Base-by-base conservation (phyloP, 2,888 invertebrate genomes). In the Heliothis peltigera region DNA sequence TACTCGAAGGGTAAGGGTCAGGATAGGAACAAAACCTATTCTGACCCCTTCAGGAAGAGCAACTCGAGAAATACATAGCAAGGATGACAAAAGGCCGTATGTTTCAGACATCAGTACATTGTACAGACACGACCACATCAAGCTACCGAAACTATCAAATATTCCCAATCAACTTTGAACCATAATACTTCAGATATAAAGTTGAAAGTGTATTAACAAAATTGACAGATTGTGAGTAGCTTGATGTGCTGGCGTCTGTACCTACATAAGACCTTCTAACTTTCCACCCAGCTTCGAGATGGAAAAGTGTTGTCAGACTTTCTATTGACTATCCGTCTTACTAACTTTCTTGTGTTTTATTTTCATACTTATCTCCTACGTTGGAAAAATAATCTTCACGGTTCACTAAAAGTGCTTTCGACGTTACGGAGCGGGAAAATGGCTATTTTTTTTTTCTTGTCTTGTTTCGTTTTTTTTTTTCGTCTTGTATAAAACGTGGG, bases 271-370 rank as follows among this genome's bases (percentile, higher is more conserved):
- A 39, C 39, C 15, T 39, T 39, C 15, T n/a, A n/a, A 39, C 39
- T 39, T 39, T 39, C 39, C 25, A 25, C 25, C 25, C 39, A 39
- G 39, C 39, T 39, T n/a, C 39, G n/a, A 39, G 39, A 39, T 39
- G 39, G 39, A 39, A 39, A 39, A 39, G 39, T n/a, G 39, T 6
- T 39, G 39, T 39, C 39, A 4, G 39, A 39, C 39, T 39, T 39
- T 39, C 39, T 39, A 39, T n/a, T 32, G 89, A 85, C 69, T 77
- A 66, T 69, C 70, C 66, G 69, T 74, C 66, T 69, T 57, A 42
- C 54, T 62, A 65, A 66, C 72, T 76, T 77, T 77, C 74, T 70
- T 76, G 57, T 72, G 54, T 79, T 79, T 81, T 77, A 71, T 80
- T 77, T 80, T 80, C 73, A 59, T 74, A 68, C 70, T 65, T 68